Percentiles rank a stretch among this genome's conserved stretches.
Evolutionary conservation across 1,140 invertebrate species (phyloP).

Genomic region (Caligus rogercresseyi): DNA sequence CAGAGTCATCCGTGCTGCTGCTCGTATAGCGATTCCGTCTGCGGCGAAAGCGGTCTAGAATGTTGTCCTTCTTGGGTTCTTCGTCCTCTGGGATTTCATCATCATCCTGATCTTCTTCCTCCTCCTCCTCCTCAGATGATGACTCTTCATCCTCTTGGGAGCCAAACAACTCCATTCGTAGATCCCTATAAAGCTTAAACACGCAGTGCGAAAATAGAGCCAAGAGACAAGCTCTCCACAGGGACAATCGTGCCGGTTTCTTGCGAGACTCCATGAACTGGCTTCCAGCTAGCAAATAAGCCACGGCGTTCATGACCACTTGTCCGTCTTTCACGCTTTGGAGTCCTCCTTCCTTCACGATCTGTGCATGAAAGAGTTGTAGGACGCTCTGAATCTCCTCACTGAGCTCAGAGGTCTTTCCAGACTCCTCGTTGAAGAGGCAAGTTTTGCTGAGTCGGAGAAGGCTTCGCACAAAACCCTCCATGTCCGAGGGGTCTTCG

Average conservation of each 20-base stretch:
- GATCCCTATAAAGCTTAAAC: neutral
- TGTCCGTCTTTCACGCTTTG: no score
- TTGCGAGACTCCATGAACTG: neutral
- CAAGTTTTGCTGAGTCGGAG: neutral
- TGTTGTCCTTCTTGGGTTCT: neutral
- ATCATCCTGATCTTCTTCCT: neutral
- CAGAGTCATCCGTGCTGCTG: neutral
- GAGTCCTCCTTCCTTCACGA: neutral
- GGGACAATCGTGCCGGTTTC: neutral
- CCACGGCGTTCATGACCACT: neutral
- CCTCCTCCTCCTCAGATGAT: neutral
- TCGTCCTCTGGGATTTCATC: neutral
- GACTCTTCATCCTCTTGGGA: neutral
- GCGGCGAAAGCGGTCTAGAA: neutral
- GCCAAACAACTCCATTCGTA: neutral
- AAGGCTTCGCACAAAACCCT: neutral
- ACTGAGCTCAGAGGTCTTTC: neutral
- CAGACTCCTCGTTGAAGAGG: neutral
- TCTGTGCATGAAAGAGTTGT: neutral
- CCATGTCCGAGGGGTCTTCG: neutral
- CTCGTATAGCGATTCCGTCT: neutral
- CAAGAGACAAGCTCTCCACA: neutral
- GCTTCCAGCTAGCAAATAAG: neutral
- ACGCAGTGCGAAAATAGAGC: neutral
- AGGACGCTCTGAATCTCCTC: neutral